These are phyloP conservation scores for Australoheros facetus DNA, from an alignment of 2,797 vertebrate species.

Conservation along the genomic window DNA sequence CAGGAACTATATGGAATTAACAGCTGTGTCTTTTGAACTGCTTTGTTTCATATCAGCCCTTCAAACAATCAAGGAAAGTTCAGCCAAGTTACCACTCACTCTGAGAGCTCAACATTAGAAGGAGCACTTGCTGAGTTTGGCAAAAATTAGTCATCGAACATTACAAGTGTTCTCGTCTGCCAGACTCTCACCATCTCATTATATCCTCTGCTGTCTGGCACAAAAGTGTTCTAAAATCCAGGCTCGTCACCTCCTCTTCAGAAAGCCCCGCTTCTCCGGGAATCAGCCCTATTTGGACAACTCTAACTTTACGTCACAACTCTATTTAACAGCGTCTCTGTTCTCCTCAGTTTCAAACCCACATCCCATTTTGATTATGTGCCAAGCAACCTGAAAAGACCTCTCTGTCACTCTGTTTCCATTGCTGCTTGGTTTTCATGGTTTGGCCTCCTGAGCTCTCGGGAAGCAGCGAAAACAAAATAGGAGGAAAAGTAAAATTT, in stretches of 20 bases:
- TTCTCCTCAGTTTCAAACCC: slow-evolving; percentile 64
- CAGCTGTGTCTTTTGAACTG: slow-evolving; percentile 66
- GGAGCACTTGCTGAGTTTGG: slow-evolving; percentile 45
- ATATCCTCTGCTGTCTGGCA: slow-evolving; percentile 33
- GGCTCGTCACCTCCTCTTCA: slow-evolving; percentile 10
- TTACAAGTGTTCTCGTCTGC: slow-evolving; percentile 44
- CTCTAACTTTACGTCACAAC: slow-evolving; percentile 42
- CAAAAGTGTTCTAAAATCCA: slow-evolving; percentile 36
- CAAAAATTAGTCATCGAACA: slow-evolving; percentile 51
- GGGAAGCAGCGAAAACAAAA: slow-evolving; percentile 59
- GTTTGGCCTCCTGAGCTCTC: slow-evolving; percentile 55
- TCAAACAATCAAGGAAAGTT: slow-evolving; percentile 50
- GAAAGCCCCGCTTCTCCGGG: slow-evolving; percentile 8
- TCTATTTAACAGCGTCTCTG: slow-evolving; percentile 36
- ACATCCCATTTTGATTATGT: slow-evolving; percentile 69
- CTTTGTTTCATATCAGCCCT: slow-evolving; percentile 53
- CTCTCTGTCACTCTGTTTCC: slow-evolving; percentile 67
- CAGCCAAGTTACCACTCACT: slow-evolving; percentile 62
- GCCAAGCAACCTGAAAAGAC: slow-evolving; percentile 70
- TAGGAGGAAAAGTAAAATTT: slow-evolving; percentile 55
- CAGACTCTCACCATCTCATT: slow-evolving; percentile 29
- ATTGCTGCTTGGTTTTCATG: slow-evolving; percentile 72
- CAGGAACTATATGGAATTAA: slow-evolving; percentile 39
- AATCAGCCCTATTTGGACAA: slow-evolving; percentile 43
- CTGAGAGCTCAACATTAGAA: slow-evolving; percentile 30